Evolutionary conservation across 1,140 invertebrate genomes (phyloP).

Genomic region (Campoletis sonorensis): DNA sequence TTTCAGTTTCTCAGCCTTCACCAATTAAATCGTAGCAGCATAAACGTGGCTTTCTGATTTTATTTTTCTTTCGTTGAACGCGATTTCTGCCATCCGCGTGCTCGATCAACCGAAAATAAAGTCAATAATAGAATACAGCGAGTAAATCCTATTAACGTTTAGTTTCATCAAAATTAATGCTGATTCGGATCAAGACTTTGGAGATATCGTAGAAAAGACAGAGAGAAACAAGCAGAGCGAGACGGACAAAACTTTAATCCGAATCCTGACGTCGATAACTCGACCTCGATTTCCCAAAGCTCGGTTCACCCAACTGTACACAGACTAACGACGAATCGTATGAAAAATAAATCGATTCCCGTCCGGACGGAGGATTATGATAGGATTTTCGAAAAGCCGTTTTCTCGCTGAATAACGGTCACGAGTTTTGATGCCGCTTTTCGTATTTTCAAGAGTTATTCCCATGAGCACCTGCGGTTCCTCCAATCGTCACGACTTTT

Average conservation of each 20-base stretch:
- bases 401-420: not conserved
- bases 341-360: conserved; percentile 29
- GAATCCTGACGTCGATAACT: conserved; percentile 1
- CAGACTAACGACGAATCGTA: not conserved
- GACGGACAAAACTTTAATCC: not conserved
- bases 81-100: no score
- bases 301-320: not conserved
- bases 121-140: not conserved
- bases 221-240: not conserved
- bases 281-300: conserved; percentile 11
- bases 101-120: not conserved
- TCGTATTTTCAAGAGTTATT: not conserved
- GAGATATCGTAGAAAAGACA: not conserved
- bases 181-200: not conserved
- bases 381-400: conserved; percentile 23
- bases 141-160: not conserved
- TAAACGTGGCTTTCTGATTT: no score
- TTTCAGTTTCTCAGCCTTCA: no score
- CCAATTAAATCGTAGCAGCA: no score
- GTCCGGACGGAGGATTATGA: conserved; percentile 18
- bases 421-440: not conserved
- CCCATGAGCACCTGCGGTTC: not conserved
- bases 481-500: not conserved
- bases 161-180: conserved; percentile 7
- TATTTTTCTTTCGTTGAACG: no score